Evolutionary conservation across 2,113 vertebrate genomes (phyloP).

Genomic region (Leptobrachium leishanense): DNA sequence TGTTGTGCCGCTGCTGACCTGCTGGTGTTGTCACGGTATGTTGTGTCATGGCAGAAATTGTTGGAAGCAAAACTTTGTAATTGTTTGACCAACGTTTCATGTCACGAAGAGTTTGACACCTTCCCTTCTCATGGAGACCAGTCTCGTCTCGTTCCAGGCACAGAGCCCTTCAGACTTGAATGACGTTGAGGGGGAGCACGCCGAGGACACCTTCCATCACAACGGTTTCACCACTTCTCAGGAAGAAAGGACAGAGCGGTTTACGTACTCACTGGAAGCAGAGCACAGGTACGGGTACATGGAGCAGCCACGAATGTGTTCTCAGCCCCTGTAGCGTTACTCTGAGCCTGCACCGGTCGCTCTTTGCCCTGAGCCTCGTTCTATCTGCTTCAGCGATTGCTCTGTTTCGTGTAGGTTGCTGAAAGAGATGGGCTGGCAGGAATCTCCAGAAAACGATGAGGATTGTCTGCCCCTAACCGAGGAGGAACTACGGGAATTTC

Average conservation of each 20-base stretch:
- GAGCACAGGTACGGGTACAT: slow-evolving; percentile 83
- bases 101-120: too few relatives aligned
- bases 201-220: slow-evolving; percentile 81
- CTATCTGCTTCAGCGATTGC: too few relatives aligned
- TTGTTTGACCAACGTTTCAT: too few relatives aligned
- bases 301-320: background rate
- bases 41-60: too few relatives aligned
- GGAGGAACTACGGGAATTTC: slow-evolving; percentile 96
- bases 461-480: slow-evolving; percentile 96
- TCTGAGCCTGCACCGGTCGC: too few relatives aligned
- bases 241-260: slow-evolving; percentile 85
- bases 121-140: too few relatives aligned
- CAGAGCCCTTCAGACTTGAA: slow-evolving; percentile 90
- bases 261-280: slow-evolving; percentile 95
- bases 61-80: too few relatives aligned
- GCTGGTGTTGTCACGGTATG: too few relatives aligned
- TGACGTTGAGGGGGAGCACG: slow-evolving; percentile 72
- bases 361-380: too few relatives aligned
- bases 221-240: slow-evolving; percentile 88
- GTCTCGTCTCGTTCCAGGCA: background rate
- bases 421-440: slow-evolving; percentile 99
- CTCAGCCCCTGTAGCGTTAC: too few relatives aligned
- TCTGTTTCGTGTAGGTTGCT: slow-evolving; percentile 75
- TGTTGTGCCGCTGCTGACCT: too few relatives aligned
- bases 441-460: slow-evolving; percentile 97